A percentile compares a stretch with the other conserved stretches of the same genome.
Conservation (phyloP, 2,888 invertebrate genomes). For the Ptilodon capucinus region DNA sequence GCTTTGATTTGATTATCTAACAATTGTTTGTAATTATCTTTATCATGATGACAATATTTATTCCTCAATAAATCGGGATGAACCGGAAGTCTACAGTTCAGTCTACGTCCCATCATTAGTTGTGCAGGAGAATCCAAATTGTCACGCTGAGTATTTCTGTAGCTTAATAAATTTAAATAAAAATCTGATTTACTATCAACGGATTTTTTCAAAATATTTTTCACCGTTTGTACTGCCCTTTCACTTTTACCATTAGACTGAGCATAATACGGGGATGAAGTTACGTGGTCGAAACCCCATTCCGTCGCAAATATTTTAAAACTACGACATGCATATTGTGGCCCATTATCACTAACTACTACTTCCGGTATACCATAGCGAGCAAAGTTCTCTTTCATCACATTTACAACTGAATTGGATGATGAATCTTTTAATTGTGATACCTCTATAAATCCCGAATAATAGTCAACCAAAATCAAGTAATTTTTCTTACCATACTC, state of each 20-base stretch:
- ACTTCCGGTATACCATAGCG: background rate
- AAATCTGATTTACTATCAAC: slow-evolving; percentile 1
- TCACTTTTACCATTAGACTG: slow-evolving; percentile 9
- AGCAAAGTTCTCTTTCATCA: background rate
- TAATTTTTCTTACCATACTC: background rate
- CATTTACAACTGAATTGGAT: background rate
- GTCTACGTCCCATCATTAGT: slow-evolving; percentile 3
- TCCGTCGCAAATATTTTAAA: slow-evolving; percentile 1
- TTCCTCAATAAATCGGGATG: background rate
- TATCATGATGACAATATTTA: background rate
- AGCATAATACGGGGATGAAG: slow-evolving; percentile 8
- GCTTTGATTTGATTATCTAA: background rate
- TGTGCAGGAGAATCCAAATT: slow-evolving; percentile 1
- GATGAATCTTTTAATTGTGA: background rate
- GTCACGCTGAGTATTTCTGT: slow-evolving; percentile 2
- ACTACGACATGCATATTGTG: background rate
- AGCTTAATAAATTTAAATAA: slow-evolving; percentile 3
- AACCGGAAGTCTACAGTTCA: background rate
- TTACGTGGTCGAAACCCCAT: slow-evolving; percentile 8
- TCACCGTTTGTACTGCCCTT: slow-evolving; percentile 9
- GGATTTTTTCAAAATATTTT: slow-evolving; percentile 7
- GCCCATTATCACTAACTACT: background rate
- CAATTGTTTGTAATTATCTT: background rate
- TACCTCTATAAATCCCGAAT: background rate
- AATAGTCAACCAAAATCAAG: background rate